Evolutionary conservation across 2,113 vertebrate species (phyloP).

Genomic region (Oreochromis aureus): DNA sequence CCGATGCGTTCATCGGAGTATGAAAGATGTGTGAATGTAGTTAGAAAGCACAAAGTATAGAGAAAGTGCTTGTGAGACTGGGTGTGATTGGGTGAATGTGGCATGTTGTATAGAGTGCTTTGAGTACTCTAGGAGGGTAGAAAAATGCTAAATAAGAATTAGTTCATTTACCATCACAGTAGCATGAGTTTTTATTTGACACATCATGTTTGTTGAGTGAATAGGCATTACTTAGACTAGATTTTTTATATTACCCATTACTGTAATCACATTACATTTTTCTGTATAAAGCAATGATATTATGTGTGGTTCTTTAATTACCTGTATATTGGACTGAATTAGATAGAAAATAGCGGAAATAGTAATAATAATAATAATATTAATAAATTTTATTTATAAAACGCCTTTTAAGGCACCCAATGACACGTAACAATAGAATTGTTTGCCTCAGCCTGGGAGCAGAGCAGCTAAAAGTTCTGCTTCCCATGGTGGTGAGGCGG

Average conservation of each 20-base stretch:
- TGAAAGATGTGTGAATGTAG: neutral
- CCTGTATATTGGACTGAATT: neutral
- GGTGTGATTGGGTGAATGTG: neutral
- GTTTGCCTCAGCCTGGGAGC: neutral
- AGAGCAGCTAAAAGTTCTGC: neutral
- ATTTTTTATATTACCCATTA: neutral
- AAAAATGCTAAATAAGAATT: neutral
- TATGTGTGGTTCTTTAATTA: neutral
- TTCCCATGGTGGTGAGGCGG: neutral
- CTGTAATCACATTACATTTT: neutral
- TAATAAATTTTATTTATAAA: neutral
- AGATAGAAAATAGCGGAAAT: neutral
- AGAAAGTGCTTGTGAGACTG: neutral
- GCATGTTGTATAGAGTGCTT: neutral
- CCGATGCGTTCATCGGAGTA: neutral
- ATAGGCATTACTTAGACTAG: neutral
- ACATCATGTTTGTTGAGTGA: neutral
- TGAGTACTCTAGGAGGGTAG: neutral
- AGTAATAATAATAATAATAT: neutral
- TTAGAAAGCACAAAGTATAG: neutral
- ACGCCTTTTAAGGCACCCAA: neutral
- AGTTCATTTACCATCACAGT: neutral
- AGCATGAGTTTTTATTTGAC: neutral
- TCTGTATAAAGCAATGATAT: neutral
- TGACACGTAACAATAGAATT: neutral